Conservation (phyloP, 1,140 invertebrate genomes). For the Magallana angulata region DNA sequence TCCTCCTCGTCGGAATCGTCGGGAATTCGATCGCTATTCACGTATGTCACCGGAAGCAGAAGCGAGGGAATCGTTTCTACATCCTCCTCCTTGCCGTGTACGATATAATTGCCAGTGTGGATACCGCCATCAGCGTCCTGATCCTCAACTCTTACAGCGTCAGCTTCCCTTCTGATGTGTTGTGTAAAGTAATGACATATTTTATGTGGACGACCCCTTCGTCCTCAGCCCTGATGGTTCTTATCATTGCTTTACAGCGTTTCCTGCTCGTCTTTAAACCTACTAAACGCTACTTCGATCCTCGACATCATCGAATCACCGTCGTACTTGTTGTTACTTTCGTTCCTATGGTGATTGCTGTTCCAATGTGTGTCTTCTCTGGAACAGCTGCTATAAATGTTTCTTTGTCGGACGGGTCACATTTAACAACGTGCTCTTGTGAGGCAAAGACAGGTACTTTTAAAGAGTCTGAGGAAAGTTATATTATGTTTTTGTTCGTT, state of each 20-base stretch:
- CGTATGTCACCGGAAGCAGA: slow-evolving; percentile 9
- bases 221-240: not conserved
- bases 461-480: not conserved
- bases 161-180: not conserved
- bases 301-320: not conserved
- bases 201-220: slow-evolving; percentile 14
- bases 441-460: not conserved
- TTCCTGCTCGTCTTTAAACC: slow-evolving; percentile 12
- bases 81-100: not conserved
- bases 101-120: not conserved
- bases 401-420: not conserved
- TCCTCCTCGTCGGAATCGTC: not conserved
- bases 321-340: not conserved
- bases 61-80: slow-evolving; percentile 13
- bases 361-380: slow-evolving; percentile 18
- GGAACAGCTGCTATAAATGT: not conserved
- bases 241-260: not conserved
- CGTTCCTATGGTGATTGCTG: not conserved
- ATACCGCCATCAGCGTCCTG: not conserved
- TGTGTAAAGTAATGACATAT: slow-evolving; percentile 12
- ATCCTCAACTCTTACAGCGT: not conserved
- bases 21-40: slow-evolving; percentile 7
- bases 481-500: not conserved
- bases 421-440: not conserved
- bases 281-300: slow-evolving; percentile 14